These are phyloP conservation scores for Sterna hirundo DNA, from an alignment of 2,113 vertebrate species.

Conservation along the genomic window DNA sequence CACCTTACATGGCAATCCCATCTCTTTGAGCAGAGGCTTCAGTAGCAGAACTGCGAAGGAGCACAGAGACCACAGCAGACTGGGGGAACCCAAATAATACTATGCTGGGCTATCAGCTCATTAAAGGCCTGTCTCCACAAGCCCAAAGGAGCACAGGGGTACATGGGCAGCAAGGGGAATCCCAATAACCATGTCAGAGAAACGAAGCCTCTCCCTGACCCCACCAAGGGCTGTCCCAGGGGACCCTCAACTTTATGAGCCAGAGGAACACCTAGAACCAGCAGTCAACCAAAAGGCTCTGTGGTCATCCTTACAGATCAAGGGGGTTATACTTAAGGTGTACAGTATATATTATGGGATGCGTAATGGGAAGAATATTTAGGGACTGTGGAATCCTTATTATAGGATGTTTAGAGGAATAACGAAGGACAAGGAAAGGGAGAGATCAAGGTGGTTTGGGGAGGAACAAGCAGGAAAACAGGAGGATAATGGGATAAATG, in stretches of 20 bases:
- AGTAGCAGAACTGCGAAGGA: not conserved
- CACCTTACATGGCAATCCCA: not conserved
- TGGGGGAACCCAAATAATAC: not conserved
- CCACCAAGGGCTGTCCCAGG: not conserved
- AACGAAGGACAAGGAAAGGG: not conserved
- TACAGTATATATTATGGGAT: not conserved
- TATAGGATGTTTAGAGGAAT: not conserved
- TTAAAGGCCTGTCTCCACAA: not conserved
- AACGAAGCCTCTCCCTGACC: not conserved
- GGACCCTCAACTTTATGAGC: not conserved
- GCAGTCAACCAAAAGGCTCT: not conserved
- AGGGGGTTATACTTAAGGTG: rapidly evolving
- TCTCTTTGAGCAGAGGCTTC: not conserved
- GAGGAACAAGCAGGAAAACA: not conserved
- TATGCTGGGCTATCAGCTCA: not conserved
- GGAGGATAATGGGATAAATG: not conserved
- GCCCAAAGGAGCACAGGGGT: not conserved
- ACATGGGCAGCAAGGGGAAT: not conserved
- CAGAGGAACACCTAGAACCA: not conserved
- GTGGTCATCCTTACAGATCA: not conserved
- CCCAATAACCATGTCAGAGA: not conserved
- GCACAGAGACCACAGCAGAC: not conserved
- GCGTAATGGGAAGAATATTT: not conserved
- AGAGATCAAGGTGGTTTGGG: not conserved
- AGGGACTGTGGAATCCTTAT: not conserved